Evolutionary conservation across 2,113 vertebrate genomes (phyloP).

Genomic region (Bambusicola thoracicus): DNA sequence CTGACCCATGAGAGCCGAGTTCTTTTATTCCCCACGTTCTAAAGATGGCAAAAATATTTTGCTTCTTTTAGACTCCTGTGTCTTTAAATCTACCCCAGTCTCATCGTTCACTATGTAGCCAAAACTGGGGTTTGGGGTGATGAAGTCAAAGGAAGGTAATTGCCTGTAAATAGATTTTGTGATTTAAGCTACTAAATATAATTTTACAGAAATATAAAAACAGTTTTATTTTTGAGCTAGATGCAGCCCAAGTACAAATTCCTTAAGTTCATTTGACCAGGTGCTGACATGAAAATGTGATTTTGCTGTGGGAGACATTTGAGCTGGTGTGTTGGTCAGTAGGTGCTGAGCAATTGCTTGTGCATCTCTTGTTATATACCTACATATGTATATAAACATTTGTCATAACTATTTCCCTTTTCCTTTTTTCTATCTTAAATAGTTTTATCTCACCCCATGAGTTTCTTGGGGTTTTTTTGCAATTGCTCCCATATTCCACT

Average conservation of each 20-base stretch:
- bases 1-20: neutral
- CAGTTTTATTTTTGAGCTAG: slow-evolving; percentile 3
- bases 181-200: neutral
- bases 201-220: neutral
- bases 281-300: slow-evolving; percentile 41
- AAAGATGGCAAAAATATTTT: neutral
- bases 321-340: neutral
- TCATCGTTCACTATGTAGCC: neutral
- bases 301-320: slow-evolving; percentile 3
- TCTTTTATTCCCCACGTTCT: neutral
- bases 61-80: neutral
- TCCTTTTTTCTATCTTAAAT: too few relatives aligned
- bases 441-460: too few relatives aligned
- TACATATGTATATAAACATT: too few relatives aligned
- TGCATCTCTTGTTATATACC: too few relatives aligned
- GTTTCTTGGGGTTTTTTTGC: too few relatives aligned
- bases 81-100: neutral
- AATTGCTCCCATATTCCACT: too few relatives aligned
- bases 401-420: too few relatives aligned
- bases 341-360: too few relatives aligned
- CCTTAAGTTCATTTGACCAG: slow-evolving; percentile 10
- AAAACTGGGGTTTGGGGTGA: neutral
- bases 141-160: neutral
- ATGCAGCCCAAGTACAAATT: neutral
- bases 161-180: neutral